Base-by-base conservation (phyloP, 2,113 vertebrate species). In the Theristicus caerulescens region DNA sequence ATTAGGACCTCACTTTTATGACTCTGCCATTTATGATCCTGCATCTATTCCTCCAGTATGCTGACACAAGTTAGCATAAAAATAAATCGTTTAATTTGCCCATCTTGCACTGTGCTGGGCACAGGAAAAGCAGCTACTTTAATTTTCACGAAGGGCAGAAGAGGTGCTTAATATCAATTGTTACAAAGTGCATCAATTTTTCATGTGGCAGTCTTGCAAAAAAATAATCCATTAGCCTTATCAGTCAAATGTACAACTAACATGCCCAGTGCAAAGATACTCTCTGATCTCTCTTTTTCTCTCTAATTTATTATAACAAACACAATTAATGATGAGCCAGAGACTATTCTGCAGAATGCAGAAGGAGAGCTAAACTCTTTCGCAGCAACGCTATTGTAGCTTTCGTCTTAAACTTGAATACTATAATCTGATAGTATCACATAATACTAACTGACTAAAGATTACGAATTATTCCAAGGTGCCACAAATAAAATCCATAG, bases 1-100 rank as follows among this genome's bases (percentile, higher is more conserved):
- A 98, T 97, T 98, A 98, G 93, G 83, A 92, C 36, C 72, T 97
- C 88, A 82, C 89, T 86, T 97, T 97, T 94, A 92, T 82, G 62
- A 87, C 26, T 92, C n/a, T 54, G 93, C 49, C 32, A 96, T 97
- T 84, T 95, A 92, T 77, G 72, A 90, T 84, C 57, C 38, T 83
- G 76, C 84, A 91, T 70, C 72, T 90, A 82, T 90, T 90, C 82
- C 82, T 96, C 76, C 70, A 83, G 44, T 84, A 89, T 12, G 47
- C 82, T 72, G 38, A 82, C 49, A 90, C 38, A 88, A 74, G 74
- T 78, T 88, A 93, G 27, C 40, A 20, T 55, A 94, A 95, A 93
- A 96, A 95, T 87, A 96, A 94, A 93, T 79, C 46, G 95, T 86
- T 87, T 87, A 49, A 91, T 94, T 84, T 67, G n/a, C 20, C 49